phyloP scores from a whole-genome alignment of 2,888 invertebrate genomes.

The Latheticus oryzae region DNA sequence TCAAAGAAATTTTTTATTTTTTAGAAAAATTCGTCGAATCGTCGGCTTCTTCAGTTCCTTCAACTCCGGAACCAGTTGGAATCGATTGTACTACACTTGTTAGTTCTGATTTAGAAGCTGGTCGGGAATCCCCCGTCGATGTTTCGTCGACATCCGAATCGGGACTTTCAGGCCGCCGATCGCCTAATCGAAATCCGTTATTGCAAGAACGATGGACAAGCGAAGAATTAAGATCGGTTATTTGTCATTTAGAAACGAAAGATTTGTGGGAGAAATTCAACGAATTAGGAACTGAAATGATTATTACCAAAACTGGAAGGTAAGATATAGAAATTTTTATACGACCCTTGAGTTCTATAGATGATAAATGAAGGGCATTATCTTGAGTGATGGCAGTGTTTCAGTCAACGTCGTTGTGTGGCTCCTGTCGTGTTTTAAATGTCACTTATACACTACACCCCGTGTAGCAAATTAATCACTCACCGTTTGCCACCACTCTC shows the following conservation, averaged over 20 bases:
- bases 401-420: conserved; percentile 61
- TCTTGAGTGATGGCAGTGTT: conserved; percentile 60
- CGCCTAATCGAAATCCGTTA: conserved; percentile 68
- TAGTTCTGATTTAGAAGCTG: conserved; percentile 60
- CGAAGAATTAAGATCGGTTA: conserved; percentile 77
- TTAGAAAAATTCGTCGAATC: conserved; percentile 78
- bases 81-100: conserved; percentile 64
- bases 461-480: conserved; percentile 50
- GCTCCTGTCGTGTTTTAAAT: conserved; percentile 58
- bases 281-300: conserved; percentile 85
- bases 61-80: conserved; percentile 68
- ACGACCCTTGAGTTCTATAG: conserved; percentile 46
- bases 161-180: conserved; percentile 62
- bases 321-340: conserved; percentile 64
- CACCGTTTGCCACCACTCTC: conserved; percentile 44
- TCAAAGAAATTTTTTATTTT: conserved; percentile 58
- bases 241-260: conserved; percentile 83
- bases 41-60: conserved; percentile 71
- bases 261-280: conserved; percentile 87
- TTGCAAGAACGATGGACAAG: conserved; percentile 79
- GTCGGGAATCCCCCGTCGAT: conserved; percentile 73
- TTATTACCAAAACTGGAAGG: conserved; percentile 87
- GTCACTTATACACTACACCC: conserved; percentile 54
- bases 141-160: conserved; percentile 74
- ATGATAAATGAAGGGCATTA: conserved; percentile 58